Base-by-base conservation (phyloP, 2,113 vertebrate genomes). In the Cebidichthys violaceus region DNA sequence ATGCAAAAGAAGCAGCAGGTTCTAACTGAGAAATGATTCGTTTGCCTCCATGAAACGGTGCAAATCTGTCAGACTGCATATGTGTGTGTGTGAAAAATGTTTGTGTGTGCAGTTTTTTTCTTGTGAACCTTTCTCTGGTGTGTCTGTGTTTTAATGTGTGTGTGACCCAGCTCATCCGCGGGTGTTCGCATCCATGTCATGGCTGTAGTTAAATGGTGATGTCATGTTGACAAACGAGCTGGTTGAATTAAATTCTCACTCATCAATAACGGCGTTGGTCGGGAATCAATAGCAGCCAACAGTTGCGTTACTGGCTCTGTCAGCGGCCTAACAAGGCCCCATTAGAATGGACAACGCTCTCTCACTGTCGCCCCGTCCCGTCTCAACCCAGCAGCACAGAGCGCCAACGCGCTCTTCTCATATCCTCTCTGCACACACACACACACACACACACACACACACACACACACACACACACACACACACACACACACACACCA, bases 211-310 rank as follows among this genome's bases (percentile, higher is more conserved):
- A 94, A 95, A 95, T 89, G 90, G 88, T 90, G 90, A 91, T 94
- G 94, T 94, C 94, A 94, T 91, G 91, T 92, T 95, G 94, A 95
- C 94, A 95, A 95, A 95, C 85, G 94, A 93, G 94, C 89, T 85
- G 84, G 90, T 92, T 92, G 90, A 94, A 95, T 95, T 94, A 94
- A 95, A 95, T 93, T 94, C 93, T 90, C 89, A 87, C 93, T 94
- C 95, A 95, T 95, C 93, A 94, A 95, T 95, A 95, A 94, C 88
- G 77, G 82, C 90, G 88, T 92, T 66, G 85, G 81, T 90, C 75
- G 70, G 80, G 82, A 93, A 95, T 95, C 94, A 94, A 95, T 95
- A 94, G 81, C 81, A 86, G 90, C 89, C 92, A 92, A 90, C 91
- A 84, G 93, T 90, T 87, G 89, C 70, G 81, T 90, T 92, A 61